These are phyloP conservation scores for Acromyrmex heyeri DNA, from an alignment of 1,140 invertebrate genomes.

Conservation along the genomic window DNA sequence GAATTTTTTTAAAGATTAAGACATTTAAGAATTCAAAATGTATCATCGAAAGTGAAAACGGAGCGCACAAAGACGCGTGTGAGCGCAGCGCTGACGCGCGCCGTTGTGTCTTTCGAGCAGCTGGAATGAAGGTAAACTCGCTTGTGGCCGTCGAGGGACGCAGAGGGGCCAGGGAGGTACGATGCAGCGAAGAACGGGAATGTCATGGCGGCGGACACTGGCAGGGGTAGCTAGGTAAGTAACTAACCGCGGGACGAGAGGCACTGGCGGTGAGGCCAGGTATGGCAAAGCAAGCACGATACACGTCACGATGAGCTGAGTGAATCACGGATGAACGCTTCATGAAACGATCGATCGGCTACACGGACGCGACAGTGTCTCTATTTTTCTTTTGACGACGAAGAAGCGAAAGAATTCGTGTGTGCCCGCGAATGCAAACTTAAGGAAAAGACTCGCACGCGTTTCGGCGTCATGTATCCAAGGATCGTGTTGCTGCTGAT, in stretches of 20 bases:
- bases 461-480: slow-evolving; percentile 73
- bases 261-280: slow-evolving; percentile 24
- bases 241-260: neutral
- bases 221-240: slow-evolving; percentile 20
- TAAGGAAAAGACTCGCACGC: neutral
- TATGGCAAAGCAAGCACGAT: slow-evolving; percentile 32
- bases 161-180: neutral
- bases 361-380: neutral
- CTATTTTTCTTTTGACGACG: neutral
- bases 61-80: neutral
- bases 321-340: slow-evolving; percentile 36
- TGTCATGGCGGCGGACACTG: slow-evolving; percentile 48
- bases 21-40: neutral
- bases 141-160: slow-evolving; percentile 47
- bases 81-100: neutral
- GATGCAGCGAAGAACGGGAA: neutral
- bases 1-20: neutral
- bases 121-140: slow-evolving; percentile 13
- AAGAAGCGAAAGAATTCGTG: neutral
- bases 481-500: slow-evolving; percentile 53
- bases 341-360: slow-evolving; percentile 17
- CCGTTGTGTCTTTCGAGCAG: slow-evolving; percentile 24
- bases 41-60: neutral
- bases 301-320: slow-evolving; percentile 27
- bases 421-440: neutral